Base-by-base conservation (phyloP, 1,140 invertebrate genomes). In the Armadillidium nasatum region DNA sequence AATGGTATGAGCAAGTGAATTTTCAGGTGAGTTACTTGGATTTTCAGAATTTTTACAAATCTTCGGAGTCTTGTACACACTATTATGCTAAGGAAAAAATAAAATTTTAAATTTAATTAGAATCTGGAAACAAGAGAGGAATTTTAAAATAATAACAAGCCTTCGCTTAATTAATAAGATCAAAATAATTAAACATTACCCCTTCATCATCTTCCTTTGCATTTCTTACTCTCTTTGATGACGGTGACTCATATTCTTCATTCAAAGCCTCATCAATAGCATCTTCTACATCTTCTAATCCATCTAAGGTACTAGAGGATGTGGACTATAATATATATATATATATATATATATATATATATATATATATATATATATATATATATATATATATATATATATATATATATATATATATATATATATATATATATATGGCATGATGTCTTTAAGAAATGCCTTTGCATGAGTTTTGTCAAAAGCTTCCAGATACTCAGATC, bases 31-130 rank as follows among this genome's bases (percentile, higher is more conserved):
- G 50, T 67, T 11, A 54, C 45, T 0, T 19, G 50, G 6, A 4
- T n/a, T 10, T 45, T 45, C 33, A 54, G 68, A 67, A 43, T 23
- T 43, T 44, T 74, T 45, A 15, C 15, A 50, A 50, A 74, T 74
- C 15, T 67, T 54, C 7, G 73, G 73, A 13, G 73, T 74, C 60
- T 74, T 74, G 73, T 66, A 74, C 9, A 67, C 54, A 54, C n/a
- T 74, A 54, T 50, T 50, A 50, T 15, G 9, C 46, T 50, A 15
- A 50, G 15, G 15, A 9, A 50, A 10, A 50, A 50, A 50, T 50
- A 10, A 50, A 9, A 10, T 50, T 50, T 50, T 50, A 50, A 50
- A 10, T 50, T 50, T 50, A 9, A 50, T 9, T 50, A 9, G 15
- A 50, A 50, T 10, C 46, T 50, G 46, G 15, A 50, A 50, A 50